These are phyloP conservation scores for Agelastica alni DNA, from an alignment of 2,888 invertebrate species.

Conservation along the genomic window DNA sequence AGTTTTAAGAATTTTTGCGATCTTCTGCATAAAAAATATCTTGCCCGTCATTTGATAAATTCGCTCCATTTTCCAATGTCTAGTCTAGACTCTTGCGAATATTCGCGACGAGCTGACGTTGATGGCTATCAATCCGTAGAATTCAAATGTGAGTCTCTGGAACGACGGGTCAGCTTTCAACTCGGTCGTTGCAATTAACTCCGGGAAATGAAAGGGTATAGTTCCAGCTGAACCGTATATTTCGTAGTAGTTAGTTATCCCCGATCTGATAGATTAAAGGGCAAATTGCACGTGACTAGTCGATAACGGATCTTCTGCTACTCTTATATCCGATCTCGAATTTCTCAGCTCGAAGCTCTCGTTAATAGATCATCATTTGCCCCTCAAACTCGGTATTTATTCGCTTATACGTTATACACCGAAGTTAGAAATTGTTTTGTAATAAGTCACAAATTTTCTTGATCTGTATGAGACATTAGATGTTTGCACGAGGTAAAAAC, in stretches of 20 bases:
- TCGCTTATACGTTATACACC: too few species aligned
- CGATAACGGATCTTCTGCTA: slow-evolving; percentile 29
- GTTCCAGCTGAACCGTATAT: slow-evolving; percentile 46
- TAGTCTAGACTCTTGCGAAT: too few species aligned
- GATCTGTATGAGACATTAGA: too few species aligned
- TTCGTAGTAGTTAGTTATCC: slow-evolving; percentile 46
- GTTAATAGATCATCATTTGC: slow-evolving; percentile 3
- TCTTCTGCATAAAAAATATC: too few species aligned
- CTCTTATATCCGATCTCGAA: slow-evolving; percentile 1
- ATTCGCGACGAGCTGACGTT: too few species aligned
- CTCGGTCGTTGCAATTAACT: slow-evolving; percentile 45
- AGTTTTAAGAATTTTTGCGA: too few species aligned
- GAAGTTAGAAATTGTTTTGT: too few species aligned
- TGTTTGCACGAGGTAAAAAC: too few species aligned
- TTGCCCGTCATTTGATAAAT: too few species aligned
- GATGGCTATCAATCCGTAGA: slow-evolving; percentile 3
- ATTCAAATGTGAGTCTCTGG: slow-evolving; percentile 27
- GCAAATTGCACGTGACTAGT: slow-evolving; percentile 39
- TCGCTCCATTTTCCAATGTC: too few species aligned
- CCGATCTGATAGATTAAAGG: slow-evolving; percentile 50
- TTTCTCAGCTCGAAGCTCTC: not conserved
- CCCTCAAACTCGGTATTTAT: too few species aligned
- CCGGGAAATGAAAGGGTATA: slow-evolving; percentile 52
- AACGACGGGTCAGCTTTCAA: slow-evolving; percentile 45
- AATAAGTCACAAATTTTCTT: too few species aligned